A percentile compares a stretch with the other conserved stretches of the same genome.
Evolutionary conservation across 2,113 vertebrate genomes (phyloP).

Genomic region (Manacus vitellinus): DNA sequence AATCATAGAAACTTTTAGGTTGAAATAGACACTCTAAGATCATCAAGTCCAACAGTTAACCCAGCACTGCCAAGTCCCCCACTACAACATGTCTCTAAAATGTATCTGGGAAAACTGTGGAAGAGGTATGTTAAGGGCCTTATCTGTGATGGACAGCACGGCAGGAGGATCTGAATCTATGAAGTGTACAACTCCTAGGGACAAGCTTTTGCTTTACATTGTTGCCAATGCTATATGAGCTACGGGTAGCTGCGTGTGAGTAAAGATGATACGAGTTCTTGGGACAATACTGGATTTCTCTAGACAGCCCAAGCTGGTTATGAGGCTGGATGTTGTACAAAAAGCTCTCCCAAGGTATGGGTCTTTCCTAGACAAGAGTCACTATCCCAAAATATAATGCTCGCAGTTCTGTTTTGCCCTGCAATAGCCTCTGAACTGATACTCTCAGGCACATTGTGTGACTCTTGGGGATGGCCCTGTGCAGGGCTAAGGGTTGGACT

Average conservation of each 20-base stretch:
- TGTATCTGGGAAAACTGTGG: not conserved
- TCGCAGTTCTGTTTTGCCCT: not conserved
- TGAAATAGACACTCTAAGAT: not conserved
- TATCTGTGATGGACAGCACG: not conserved
- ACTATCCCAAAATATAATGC: rapidly evolving
- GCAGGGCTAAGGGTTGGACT: not conserved
- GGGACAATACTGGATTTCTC: not conserved
- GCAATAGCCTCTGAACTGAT: not conserved
- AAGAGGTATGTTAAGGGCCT: not conserved
- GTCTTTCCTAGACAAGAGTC: not conserved
- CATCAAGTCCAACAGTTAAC: not conserved
- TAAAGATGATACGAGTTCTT: not conserved
- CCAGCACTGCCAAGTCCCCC: not conserved
- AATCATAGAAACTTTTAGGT: not conserved
- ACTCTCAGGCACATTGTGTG: not conserved
- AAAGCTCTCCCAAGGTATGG: not conserved
- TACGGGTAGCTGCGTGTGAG: not conserved
- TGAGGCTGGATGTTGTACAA: not conserved
- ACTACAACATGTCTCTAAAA: not conserved
- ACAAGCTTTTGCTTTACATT: not conserved
- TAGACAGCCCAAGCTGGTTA: not conserved
- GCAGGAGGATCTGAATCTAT: not conserved
- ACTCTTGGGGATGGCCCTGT: not conserved
- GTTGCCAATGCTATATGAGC: not conserved
- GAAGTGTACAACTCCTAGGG: not conserved